phyloP scores from a whole-genome alignment of 2,113 vertebrate species.

The Nerophis ophidion region DNA sequence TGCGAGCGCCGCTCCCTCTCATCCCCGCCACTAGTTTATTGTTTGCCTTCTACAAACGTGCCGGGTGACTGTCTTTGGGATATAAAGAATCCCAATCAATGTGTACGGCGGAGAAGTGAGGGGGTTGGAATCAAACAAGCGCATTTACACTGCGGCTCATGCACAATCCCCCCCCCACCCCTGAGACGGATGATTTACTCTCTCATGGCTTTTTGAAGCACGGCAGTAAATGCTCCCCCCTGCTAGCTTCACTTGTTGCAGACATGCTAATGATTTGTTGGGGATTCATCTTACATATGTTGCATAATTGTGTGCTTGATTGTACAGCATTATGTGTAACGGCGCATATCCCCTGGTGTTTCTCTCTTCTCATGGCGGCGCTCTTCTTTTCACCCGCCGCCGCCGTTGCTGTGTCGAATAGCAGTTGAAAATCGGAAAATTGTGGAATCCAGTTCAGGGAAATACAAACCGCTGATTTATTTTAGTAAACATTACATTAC shows the following conservation, averaged over 20 bases:
- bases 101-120: slow-evolving; percentile 49
- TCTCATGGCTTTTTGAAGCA: slow-evolving; percentile 48
- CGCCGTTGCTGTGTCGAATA: slow-evolving; percentile 55
- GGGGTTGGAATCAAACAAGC: slow-evolving; percentile 50
- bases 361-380: slow-evolving; percentile 1
- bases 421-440: slow-evolving; percentile 16
- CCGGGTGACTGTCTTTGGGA: slow-evolving; percentile 59
- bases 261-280: slow-evolving; percentile 56
- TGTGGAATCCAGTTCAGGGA: neutral
- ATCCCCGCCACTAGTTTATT: slow-evolving; percentile 86
- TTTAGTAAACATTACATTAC: too few relatives aligned
- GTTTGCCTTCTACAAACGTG: slow-evolving; percentile 74
- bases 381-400: slow-evolving; percentile 44
- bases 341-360: slow-evolving; percentile 12
- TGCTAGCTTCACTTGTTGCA: slow-evolving; percentile 51
- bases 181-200: slow-evolving; percentile 41
- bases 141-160: slow-evolving; percentile 27
- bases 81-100: slow-evolving; percentile 61
- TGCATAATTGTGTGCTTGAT: slow-evolving; percentile 40
- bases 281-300: slow-evolving; percentile 33
- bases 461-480: too few relatives aligned
- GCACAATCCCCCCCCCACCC: slow-evolving; percentile 32
- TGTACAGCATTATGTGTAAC: slow-evolving; percentile 8
- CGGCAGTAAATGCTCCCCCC: slow-evolving; percentile 39
- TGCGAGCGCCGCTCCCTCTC: slow-evolving; percentile 78